phyloP scores from a whole-genome alignment of 2,797 vertebrate species.

The Momotus momota region DNA sequence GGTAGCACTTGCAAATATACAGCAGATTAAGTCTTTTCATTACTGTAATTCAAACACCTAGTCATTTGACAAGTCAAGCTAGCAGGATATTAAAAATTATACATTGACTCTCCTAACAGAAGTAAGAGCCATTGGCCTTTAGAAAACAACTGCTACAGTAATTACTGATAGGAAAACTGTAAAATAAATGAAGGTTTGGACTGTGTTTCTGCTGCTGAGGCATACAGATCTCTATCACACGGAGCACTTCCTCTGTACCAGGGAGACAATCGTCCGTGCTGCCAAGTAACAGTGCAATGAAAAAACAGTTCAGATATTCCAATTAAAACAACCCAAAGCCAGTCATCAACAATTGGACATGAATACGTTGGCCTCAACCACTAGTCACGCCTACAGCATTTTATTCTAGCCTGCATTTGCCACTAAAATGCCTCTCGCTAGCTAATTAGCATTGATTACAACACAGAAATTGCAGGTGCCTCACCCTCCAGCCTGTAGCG shows the following conservation, averaged over 20 bases:
- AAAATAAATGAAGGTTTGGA: not conserved
- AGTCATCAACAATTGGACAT: fast-evolving
- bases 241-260: not conserved
- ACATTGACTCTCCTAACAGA: fast-evolving
- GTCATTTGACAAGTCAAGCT: not conserved
- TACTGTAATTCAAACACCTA: not conserved
- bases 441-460: not conserved
- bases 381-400: not conserved
- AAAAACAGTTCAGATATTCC: not conserved
- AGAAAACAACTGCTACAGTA: not conserved
- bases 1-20: too few relatives aligned
- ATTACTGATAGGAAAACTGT: not conserved
- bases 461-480: not conserved
- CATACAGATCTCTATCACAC: not conserved
- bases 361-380: not conserved
- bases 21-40: not conserved
- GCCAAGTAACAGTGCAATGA: not conserved
- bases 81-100: not conserved
- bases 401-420: fast-evolving
- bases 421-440: not conserved
- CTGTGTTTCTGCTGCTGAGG: not conserved
- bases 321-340: not conserved
- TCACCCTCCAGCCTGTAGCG: not conserved
- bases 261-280: not conserved
- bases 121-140: fast-evolving